A percentile compares a stretch with the other conserved stretches of the same genome.
These are phyloP conservation scores for Steatornis caripensis DNA, from an alignment of 2,113 vertebrate genomes.

Conservation along the genomic window DNA sequence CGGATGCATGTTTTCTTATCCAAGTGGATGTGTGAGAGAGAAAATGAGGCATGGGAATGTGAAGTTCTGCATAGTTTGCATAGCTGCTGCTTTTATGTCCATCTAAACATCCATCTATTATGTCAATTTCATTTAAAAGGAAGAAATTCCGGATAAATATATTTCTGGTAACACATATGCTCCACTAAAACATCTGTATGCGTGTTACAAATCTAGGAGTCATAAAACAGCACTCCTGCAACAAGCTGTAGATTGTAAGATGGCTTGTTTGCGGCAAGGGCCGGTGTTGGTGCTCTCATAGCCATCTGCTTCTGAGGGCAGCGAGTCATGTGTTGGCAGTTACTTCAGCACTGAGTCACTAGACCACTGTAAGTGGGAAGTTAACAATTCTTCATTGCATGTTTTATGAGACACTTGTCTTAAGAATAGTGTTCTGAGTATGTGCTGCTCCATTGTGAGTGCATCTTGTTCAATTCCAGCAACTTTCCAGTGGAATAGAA, in stretches of 20 bases:
- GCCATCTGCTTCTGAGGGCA: not conserved
- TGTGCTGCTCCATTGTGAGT: not conserved
- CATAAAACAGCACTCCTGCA: not conserved
- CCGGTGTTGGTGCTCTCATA: accelerated
- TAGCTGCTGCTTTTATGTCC: not conserved
- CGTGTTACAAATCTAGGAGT: not conserved
- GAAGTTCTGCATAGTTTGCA: not conserved
- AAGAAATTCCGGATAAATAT: not conserved
- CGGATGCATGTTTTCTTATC: not conserved
- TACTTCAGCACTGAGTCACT: not conserved
- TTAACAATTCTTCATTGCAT: not conserved
- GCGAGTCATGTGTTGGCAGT: not conserved
- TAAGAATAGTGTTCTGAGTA: not conserved
- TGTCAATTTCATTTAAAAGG: not conserved
- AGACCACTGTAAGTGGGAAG: not conserved
- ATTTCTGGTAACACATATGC: not conserved
- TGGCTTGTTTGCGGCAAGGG: not conserved
- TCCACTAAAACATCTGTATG: not conserved
- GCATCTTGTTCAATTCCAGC: not conserved
- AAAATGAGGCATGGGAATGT: not conserved
- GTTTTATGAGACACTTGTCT: not conserved
- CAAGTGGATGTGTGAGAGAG: not conserved
- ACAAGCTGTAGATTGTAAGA: not conserved
- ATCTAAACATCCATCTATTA: not conserved
- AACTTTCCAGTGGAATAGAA: not conserved